Evolutionary conservation across 1,140 invertebrate genomes (phyloP).

Genomic region (Ceratosolen solmsi): DNA sequence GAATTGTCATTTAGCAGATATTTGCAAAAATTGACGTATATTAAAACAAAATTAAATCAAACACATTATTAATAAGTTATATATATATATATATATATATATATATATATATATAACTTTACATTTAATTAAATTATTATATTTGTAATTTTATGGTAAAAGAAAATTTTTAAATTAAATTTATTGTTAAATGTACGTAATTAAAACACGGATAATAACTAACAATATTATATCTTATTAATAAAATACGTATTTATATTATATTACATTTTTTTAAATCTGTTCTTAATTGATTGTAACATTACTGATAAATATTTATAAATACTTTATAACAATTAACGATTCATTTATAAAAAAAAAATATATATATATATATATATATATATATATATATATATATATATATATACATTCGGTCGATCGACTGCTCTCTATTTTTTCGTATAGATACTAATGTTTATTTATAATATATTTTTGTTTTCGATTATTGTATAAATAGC

Average conservation of each 20-base stretch:
- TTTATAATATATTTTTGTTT: conserved; percentile 16
- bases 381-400: too few relatives aligned
- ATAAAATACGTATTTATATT: not conserved
- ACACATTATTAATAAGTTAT: not conserved
- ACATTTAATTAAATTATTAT: not conserved
- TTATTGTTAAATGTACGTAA: not conserved
- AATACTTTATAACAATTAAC: not conserved
- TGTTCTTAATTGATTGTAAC: not conserved
- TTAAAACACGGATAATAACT: not conserved
- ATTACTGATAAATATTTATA: not conserved
- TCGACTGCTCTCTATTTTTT: conserved; percentile 16
- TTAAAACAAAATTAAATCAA: not conserved
- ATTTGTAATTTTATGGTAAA: not conserved
- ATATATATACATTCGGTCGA: not conserved
- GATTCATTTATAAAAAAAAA: conserved; percentile 9
- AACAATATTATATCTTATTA: not conserved
- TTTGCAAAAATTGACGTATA: not conserved
- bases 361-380: too few relatives aligned
- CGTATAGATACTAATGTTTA: not conserved
- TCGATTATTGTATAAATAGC: not conserved
- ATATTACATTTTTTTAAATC: not conserved
- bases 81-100: too few relatives aligned
- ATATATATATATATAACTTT: not conserved
- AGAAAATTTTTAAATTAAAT: not conserved
- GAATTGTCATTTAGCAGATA: not conserved